Base-by-base conservation (phyloP, 2,888 invertebrate genomes). In the Drosophila pseudotakahashii region DNA sequence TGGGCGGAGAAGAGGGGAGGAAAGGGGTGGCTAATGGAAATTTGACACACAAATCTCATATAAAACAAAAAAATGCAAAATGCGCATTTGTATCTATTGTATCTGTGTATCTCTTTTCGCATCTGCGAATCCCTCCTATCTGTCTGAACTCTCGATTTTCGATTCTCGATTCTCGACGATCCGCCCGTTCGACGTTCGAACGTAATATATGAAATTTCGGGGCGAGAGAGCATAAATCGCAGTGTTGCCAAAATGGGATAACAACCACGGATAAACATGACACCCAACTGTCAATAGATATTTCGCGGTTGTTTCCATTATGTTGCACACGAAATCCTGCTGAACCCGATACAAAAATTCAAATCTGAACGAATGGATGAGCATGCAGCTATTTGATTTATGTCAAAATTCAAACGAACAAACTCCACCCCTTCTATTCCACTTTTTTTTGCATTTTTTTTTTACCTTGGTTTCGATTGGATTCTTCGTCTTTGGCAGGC, bases 231-330 rank as follows among this genome's bases (percentile, higher is more conserved):
- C 88, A 90, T 91, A 90, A 90, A 90, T 91, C 89, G 90, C 90
- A 88, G 84, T 89, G 87, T 91, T 89, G 82, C 83, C 80, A 80
- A 88, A 89, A 90, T 87, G 84, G 91, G 89, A 90, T 90, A 91
- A 91, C 90, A 88, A 91, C 82, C 84, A 86, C 89, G 90, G 89
- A 91, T 92, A 92, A 92, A 92, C 92, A 92, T 92, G 92, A 92
- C 92, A 92, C 92, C 91, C 92, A 92, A 92, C 91, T 92, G 92
- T 92, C 92, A 92, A 91, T 91, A 90, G 90, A 90, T 89, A 89
- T 89, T 92, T 89, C 92, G 91, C 91, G 92, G 91, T 92, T 89
- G 84, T 85, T 90, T 90, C 85, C 81, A 89, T 90, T 89, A 88
- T 89, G 79, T 75, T 78, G 81, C 87, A 79, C 89, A 89, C 85